Percentiles rank a stretch among this genome's conserved stretches.
Evolutionary conservation across 53 echinoderm and acorn worm genomes (phyloP).

Genomic region (Apostichopus leukothele): DNA sequence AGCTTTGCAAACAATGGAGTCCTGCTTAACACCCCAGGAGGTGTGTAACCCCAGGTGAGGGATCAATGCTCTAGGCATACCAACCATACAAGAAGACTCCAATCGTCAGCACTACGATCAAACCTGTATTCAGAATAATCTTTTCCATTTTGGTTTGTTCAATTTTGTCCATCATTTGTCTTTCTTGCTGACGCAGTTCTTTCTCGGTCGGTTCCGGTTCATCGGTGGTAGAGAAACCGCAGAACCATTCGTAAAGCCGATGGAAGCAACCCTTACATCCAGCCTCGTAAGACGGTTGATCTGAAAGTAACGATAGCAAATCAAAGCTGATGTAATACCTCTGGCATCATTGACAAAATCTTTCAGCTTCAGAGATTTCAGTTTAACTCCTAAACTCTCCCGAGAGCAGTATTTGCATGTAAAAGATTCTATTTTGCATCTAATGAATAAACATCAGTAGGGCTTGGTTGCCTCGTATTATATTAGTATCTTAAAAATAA

Average conservation of each 20-base stretch:
- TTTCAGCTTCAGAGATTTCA: no score
- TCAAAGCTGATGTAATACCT: background rate
- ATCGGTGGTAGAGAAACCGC: constrained; percentile 75
- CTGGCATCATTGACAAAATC: no score
- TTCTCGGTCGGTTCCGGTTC: constrained; percentile 57
- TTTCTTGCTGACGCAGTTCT: constrained; percentile 51
- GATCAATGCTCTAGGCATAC: constrained; percentile 35
- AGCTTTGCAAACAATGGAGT: no score
- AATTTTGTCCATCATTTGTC: constrained; percentile 65
- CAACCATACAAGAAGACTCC: constrained; percentile 73
- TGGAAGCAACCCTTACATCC: constrained; percentile 13
- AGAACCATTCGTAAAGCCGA: constrained; percentile 80
- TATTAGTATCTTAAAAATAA: no score
- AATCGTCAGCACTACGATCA: constrained; percentile 56
- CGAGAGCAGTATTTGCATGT: no score
- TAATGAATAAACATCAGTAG: no score
- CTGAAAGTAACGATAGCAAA: background rate
- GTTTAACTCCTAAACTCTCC: no score
- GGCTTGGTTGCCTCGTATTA: no score
- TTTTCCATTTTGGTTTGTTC: constrained; percentile 62
- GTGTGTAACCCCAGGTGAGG: no score
- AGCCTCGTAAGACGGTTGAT: constrained; percentile 9
- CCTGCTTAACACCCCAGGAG: no score
- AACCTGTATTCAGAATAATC: constrained; percentile 66
- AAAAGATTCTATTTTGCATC: no score